phyloP scores from a whole-genome alignment of 2,113 vertebrate genomes.

The Oostethus manadensis region DNA sequence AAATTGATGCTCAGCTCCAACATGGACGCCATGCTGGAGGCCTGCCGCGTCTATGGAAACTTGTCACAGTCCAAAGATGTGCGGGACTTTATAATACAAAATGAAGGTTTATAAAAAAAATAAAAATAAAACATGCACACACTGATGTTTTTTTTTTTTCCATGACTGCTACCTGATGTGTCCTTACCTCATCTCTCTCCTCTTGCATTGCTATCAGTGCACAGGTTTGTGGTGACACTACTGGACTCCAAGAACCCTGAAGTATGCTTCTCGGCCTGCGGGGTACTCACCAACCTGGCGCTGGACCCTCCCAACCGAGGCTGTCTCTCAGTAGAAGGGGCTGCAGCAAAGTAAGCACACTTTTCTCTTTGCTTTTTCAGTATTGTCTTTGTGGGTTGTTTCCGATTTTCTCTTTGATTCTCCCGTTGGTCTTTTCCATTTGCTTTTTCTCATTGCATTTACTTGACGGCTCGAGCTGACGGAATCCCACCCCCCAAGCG shows the following conservation, averaged over 20 bases:
- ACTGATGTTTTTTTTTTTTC: neutral
- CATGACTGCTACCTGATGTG: neutral
- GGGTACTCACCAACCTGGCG: slow-evolving; percentile 88
- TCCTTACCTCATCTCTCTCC: slow-evolving; percentile 10
- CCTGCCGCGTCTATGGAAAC: slow-evolving; percentile 60
- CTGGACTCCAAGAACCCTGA: slow-evolving; percentile 86
- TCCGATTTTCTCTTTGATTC: no score
- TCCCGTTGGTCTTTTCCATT: no score
- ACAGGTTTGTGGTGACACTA: slow-evolving; percentile 83
- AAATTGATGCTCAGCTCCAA: slow-evolving; percentile 60
- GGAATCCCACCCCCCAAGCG: no score
- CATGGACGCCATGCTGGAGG: slow-evolving; percentile 53
- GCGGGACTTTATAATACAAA: slow-evolving; percentile 54
- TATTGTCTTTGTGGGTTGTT: no score
- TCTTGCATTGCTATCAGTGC: slow-evolving; percentile 65
- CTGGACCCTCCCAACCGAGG: slow-evolving; percentile 68
- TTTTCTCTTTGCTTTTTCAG: no score
- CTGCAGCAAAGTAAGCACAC: slow-evolving; percentile 80
- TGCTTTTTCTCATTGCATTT: no score
- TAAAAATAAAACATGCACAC: neutral
- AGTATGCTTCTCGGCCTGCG: slow-evolving; percentile 88
- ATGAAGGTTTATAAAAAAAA: slow-evolving; percentile 46
- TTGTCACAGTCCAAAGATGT: slow-evolving; percentile 49
- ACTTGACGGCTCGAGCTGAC: no score
- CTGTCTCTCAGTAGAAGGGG: slow-evolving; percentile 76